Percentiles rank a stretch among this genome's conserved stretches.
Conservation (phyloP, 2,113 vertebrate genomes). For the Trinectes maculatus region DNA sequence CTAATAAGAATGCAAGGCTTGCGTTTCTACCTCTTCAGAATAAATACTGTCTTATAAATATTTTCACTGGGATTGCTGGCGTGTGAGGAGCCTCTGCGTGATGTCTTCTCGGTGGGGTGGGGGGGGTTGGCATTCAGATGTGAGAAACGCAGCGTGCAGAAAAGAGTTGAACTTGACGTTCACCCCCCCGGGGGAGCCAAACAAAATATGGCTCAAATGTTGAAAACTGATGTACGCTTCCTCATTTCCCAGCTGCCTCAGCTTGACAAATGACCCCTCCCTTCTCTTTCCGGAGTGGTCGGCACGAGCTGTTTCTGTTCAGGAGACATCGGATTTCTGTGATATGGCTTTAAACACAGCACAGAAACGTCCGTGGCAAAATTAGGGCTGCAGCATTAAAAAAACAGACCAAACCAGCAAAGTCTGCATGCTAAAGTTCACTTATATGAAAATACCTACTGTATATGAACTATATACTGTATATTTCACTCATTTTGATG, state of each 20-base stretch:
- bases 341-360: slow-evolving; percentile 34
- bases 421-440: too few species aligned
- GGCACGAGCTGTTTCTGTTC: slow-evolving; percentile 38
- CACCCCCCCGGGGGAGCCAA: slow-evolving; percentile 4
- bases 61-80: slow-evolving; percentile 6
- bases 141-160: slow-evolving; percentile 12
- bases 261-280: slow-evolving; percentile 59
- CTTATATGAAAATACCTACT: too few species aligned
- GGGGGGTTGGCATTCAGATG: slow-evolving; percentile 29
- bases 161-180: slow-evolving; percentile 40
- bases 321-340: slow-evolving; percentile 53
- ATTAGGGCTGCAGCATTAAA: slow-evolving; percentile 22
- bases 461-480: too few species aligned
- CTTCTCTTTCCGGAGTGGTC: slow-evolving; percentile 51
- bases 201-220: slow-evolving; percentile 40
- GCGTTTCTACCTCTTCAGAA: slow-evolving; percentile 32
- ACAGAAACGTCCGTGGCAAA: slow-evolving; percentile 14
- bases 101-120: slow-evolving; percentile 6
- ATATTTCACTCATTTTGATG: too few species aligned
- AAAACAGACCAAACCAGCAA: too few species aligned
- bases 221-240: slow-evolving; percentile 50
- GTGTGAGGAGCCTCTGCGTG: slow-evolving; percentile 6
- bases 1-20: slow-evolving; percentile 27
- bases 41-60: slow-evolving; percentile 30
- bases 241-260: slow-evolving; percentile 56